These are phyloP conservation scores for Amyelois transitella DNA, from an alignment of 1,140 invertebrate species.

Conservation along the genomic window DNA sequence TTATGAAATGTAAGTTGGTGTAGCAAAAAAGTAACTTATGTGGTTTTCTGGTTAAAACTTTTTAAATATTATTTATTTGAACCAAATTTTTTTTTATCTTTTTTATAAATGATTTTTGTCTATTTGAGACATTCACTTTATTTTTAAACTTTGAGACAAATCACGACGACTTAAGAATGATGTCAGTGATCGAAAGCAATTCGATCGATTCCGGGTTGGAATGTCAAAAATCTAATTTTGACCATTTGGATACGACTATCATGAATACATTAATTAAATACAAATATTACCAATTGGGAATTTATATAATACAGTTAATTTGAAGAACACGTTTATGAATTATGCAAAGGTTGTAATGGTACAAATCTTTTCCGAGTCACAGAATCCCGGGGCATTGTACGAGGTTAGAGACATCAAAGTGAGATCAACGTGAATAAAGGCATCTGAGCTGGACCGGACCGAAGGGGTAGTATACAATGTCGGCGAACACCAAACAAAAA, in stretches of 20 bases:
- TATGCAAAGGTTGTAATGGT: slow-evolving; percentile 3
- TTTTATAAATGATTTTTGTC: no score
- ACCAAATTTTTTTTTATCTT: no score
- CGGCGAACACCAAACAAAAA: slow-evolving; percentile 68
- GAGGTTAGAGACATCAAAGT: slow-evolving; percentile 60
- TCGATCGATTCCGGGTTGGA: neutral
- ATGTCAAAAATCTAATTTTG: neutral
- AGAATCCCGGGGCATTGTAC: slow-evolving; percentile 43
- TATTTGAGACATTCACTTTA: no score
- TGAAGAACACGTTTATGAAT: neutral
- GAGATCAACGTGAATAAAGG: slow-evolving; percentile 65
- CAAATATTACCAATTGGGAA: neutral
- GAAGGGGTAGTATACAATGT: slow-evolving; percentile 68
- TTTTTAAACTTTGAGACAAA: no score
- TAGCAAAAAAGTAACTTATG: neutral
- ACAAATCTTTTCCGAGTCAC: slow-evolving; percentile 4
- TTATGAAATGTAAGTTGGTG: neutral
- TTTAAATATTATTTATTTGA: no score
- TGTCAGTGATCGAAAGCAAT: no score
- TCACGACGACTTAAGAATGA: no score
- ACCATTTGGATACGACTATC: neutral
- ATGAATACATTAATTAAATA: neutral
- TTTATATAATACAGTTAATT: neutral
- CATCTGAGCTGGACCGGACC: slow-evolving; percentile 45
- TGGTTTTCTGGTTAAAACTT: no score